These are phyloP conservation scores for Erebia epiphron DNA, from an alignment of 2,888 invertebrate species.

Conservation along the genomic window DNA sequence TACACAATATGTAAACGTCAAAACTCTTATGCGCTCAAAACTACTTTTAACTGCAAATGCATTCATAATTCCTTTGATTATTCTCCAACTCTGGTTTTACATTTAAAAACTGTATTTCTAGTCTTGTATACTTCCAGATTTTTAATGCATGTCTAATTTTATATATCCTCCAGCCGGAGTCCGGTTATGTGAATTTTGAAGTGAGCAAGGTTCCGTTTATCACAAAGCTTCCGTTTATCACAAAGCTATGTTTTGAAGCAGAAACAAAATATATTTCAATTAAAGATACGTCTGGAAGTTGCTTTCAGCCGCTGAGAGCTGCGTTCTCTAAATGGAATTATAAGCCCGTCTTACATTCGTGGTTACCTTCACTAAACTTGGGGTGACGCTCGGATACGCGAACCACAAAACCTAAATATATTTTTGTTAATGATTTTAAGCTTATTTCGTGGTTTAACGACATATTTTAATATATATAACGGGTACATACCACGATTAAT, in stretches of 20 bases:
- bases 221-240: constrained; percentile 26
- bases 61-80: no score
- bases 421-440: no score
- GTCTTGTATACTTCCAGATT: background rate
- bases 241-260: constrained; percentile 41
- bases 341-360: constrained; percentile 56
- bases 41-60: no score
- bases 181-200: constrained; percentile 5
- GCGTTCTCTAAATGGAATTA: constrained; percentile 59
- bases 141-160: background rate
- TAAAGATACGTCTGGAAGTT: constrained; percentile 52
- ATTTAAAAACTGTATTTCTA: background rate
- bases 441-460: no score
- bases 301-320: constrained; percentile 40
- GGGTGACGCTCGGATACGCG: background rate
- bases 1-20: no score
- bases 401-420: background rate
- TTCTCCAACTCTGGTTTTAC: no score
- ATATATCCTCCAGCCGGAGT: background rate
- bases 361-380: constrained; percentile 32
- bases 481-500: no score
- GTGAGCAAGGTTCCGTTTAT: constrained; percentile 25
- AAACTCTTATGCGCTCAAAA: no score
- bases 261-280: constrained; percentile 55
- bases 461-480: no score